Conservation (phyloP, 1,140 invertebrate species). For the Eupeodes corollae region DNA sequence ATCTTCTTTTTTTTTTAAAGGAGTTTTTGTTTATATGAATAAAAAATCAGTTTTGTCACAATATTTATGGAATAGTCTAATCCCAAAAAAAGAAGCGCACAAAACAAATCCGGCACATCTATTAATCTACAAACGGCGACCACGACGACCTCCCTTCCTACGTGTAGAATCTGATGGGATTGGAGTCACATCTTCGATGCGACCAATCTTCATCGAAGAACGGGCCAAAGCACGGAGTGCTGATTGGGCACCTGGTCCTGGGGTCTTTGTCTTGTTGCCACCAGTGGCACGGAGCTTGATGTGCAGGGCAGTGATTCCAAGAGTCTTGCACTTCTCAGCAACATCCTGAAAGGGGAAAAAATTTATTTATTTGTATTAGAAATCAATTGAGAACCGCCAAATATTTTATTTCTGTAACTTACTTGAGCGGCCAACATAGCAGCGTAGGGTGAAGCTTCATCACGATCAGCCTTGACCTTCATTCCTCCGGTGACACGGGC, state of each 20-base stretch:
- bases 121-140: constrained; percentile 80
- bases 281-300: constrained; percentile 97
- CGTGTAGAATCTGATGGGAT: constrained; percentile 98
- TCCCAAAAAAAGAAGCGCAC: no score
- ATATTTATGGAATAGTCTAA: no score
- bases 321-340: constrained; percentile 92
- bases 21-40: no score
- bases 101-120: no score
- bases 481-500: constrained; percentile 97
- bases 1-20: no score
- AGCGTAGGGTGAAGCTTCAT: constrained; percentile 98
- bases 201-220: constrained; percentile 98
- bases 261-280: constrained; percentile 95
- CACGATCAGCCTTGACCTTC: constrained; percentile 99
- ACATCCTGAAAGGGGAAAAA: constrained; percentile 66
- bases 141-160: constrained; percentile 98
- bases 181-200: constrained; percentile 98
- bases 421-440: constrained; percentile 99
- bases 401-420: constrained; percentile 15
- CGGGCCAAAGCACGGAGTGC: constrained; percentile 94
- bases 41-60: no score
- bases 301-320: constrained; percentile 95
- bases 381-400: neutral
- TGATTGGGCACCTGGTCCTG: constrained; percentile 96
- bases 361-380: neutral